phyloP scores from a whole-genome alignment of 1,140 invertebrate species.

The Trachymyrmex septentrionalis region DNA sequence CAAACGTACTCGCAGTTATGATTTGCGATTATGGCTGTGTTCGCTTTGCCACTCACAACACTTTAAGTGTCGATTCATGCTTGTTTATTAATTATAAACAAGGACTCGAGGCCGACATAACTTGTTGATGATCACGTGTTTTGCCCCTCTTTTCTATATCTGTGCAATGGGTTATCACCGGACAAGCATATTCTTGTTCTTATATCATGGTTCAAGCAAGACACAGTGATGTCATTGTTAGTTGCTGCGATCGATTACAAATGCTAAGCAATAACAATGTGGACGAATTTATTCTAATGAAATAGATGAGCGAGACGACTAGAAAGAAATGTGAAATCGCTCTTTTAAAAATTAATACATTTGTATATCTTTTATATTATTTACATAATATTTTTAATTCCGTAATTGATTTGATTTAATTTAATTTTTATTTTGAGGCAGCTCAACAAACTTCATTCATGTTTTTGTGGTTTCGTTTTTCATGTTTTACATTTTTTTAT shows the following conservation, averaged over 20 bases:
- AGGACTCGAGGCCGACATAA: no score
- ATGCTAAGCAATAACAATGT: slow-evolving; percentile 35
- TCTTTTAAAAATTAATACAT: background rate
- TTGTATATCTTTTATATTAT: background rate
- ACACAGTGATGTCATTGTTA: slow-evolving; percentile 42
- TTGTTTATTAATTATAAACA: no score
- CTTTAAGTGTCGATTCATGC: no score
- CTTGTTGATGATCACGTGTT: no score
- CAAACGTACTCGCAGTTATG: no score
- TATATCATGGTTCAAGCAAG: background rate
- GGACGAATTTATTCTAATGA: background rate
- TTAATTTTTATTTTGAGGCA: background rate
- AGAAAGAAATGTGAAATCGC: background rate
- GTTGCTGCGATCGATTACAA: slow-evolving; percentile 26
- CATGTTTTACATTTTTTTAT: background rate
- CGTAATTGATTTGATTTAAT: no score
- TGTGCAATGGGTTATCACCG: no score
- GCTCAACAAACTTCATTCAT: background rate
- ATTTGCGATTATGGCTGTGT: no score
- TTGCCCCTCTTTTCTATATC: no score
- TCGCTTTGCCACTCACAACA: no score
- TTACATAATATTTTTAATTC: background rate
- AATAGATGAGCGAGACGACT: background rate
- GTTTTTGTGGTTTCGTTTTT: background rate
- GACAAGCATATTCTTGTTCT: no score